Base-by-base conservation (phyloP, 2,888 invertebrate genomes). In the Drosophila paranaensis region DNA sequence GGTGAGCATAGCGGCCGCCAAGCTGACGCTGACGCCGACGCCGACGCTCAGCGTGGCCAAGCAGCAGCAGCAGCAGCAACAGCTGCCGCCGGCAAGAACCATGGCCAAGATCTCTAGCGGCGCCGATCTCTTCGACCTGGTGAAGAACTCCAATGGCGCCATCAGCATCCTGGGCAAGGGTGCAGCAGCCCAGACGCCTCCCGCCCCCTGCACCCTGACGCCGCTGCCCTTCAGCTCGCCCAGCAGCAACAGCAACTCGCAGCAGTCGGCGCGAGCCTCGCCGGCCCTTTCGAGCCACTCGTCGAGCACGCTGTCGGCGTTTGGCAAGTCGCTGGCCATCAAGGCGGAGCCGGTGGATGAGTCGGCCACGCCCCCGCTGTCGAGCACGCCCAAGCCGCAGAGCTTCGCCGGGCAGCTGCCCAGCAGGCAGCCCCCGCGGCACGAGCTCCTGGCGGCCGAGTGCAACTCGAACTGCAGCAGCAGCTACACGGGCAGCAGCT, bases 111-210 rank as follows among this genome's bases (percentile, higher is more conserved):
- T 77, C 75, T 71, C 79, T 43, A 77, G 82, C 33, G 82, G 83
- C 55, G 67, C 76, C 0, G 92, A 92, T 90, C 89, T 91, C 43
- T 92, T 92, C 46, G 92, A 92, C 74, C 77, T 92, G 64, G 88
- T 92, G 20, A 92, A 92, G 80, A 92, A 92, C 65, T 91, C 92
- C 0, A 90, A 91, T 68, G 90, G 91, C 39, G 89, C 91, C 50
- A 90, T 90, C 9, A 86, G 88, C 61, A 88, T 90, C 54, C 68
- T 85, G 50, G 75, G 77, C 60, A 88, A 82, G 40, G 20, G 16
- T 13, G n/a, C 27, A 0, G 1, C 35, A 30, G 30, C 48, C 33
- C 33, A 33, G n/a, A 0, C 30, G 1, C 16, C 55, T 13, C 20
- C 43, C 14, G 43, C 56, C 14, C 20, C 33, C n/a, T 5, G 20